Percentiles rank a stretch among this genome's conserved stretches.
Evolutionary conservation across 2,888 invertebrate species (phyloP).

Genomic region (Acanthococcus lagerstroemiae): DNA sequence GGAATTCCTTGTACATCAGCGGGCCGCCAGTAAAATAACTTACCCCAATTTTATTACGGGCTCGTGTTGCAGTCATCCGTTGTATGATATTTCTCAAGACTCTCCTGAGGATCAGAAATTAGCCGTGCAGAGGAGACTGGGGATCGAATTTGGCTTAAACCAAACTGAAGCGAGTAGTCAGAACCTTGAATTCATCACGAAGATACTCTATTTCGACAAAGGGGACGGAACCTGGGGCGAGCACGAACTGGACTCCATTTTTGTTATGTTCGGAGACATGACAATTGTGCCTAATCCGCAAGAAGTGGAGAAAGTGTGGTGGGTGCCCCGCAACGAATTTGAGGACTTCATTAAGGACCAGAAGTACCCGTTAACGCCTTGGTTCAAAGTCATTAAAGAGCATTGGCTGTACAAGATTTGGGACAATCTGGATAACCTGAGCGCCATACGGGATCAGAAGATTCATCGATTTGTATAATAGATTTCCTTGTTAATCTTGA

Average conservation of each 20-base stretch:
- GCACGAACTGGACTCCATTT: slow-evolving; percentile 93
- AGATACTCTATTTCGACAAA: slow-evolving; percentile 61
- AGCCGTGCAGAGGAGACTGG: slow-evolving; percentile 79
- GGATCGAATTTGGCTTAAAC: slow-evolving; percentile 84
- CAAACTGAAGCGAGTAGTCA: slow-evolving; percentile 52
- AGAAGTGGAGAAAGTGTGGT: slow-evolving; percentile 77
- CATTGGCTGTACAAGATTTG: slow-evolving; percentile 79
- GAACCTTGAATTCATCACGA: slow-evolving; percentile 70
- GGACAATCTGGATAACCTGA: slow-evolving; percentile 70
- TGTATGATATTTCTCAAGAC: slow-evolving; percentile 63
- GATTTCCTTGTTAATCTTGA: no score
- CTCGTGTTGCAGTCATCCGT: slow-evolving; percentile 95
- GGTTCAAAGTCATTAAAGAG: slow-evolving; percentile 81
- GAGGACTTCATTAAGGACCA: slow-evolving; percentile 52
- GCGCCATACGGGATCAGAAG: slow-evolving; percentile 59
- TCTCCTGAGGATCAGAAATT: slow-evolving; percentile 57
- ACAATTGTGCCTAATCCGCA: slow-evolving; percentile 71
- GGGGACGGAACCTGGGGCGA: slow-evolving; percentile 73
- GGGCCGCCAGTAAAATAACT: slow-evolving; percentile 79
- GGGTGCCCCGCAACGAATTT: slow-evolving; percentile 58
- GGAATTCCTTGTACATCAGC: slow-evolving; percentile 79
- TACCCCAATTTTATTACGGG: slow-evolving; percentile 83
- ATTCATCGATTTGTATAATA: slow-evolving; percentile 39
- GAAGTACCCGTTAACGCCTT: slow-evolving; percentile 73
- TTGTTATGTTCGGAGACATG: slow-evolving; percentile 73